These are phyloP conservation scores for Macaria notata DNA, from an alignment of 2,888 invertebrate genomes.

Conservation along the genomic window DNA sequence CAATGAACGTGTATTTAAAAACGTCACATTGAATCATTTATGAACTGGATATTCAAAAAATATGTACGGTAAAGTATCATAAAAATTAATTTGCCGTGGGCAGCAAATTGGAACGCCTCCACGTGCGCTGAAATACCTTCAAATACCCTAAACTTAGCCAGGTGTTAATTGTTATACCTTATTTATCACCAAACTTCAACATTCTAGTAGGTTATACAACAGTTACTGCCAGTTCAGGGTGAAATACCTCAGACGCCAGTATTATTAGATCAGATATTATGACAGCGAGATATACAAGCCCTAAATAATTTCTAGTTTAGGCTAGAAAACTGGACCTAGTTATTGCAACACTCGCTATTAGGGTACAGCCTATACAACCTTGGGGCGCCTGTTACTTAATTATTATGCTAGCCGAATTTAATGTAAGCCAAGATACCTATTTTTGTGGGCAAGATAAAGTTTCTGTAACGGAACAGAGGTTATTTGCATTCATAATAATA, in stretches of 20 bases:
- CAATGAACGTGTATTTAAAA: no score
- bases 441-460: constrained; percentile 51
- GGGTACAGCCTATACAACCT: constrained; percentile 69
- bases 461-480: constrained; percentile 18
- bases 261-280: constrained; percentile 60
- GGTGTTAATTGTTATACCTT: constrained; percentile 28
- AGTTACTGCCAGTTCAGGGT: constrained; percentile 40
- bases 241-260: constrained; percentile 52
- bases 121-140: constrained; percentile 16
- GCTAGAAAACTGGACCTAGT: constrained; percentile 63
- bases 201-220: constrained; percentile 15
- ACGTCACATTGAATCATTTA: no score
- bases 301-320: constrained; percentile 76
- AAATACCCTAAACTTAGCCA: constrained; percentile 19
- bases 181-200: constrained; percentile 23
- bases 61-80: no score
- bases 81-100: no score
- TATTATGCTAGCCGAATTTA: constrained; percentile 79
- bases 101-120: not conserved
- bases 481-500: constrained; percentile 30
- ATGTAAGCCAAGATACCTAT: constrained; percentile 46
- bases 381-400: constrained; percentile 80
- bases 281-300: constrained; percentile 63
- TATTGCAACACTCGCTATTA: constrained; percentile 68
- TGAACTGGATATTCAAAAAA: no score